Base-by-base conservation (phyloP, 2,797 vertebrate species). In the Acrossocheilus fasciatus region DNA sequence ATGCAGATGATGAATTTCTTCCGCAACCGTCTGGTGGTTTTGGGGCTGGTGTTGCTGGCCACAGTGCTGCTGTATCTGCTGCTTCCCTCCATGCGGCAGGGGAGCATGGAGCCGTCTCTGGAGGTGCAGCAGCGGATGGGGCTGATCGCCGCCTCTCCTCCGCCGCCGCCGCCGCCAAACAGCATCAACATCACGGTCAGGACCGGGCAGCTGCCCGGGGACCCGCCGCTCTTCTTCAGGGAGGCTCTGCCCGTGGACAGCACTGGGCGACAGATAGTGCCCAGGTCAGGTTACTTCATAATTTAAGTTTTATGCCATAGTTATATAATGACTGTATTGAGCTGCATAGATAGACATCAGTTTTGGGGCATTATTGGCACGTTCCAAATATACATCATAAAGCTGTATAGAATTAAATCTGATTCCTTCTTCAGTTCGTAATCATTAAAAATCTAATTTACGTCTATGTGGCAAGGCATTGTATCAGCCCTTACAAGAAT, bases 141-240 rank as follows among this genome's bases (percentile, higher is more conserved):
- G 6, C 92, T 94, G n/a, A 86, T 91, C 84, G 92, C 88, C 23
- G 91, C 85, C 45, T 92, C 94, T 1, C 89, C 93, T 30, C 92
- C 93, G 59, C 90, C 86, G 0, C 84, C 91, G 0, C 88, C 91
- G 1, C 89, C 88, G 14, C 70, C 79, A 3, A 36, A 79, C 50
- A 17, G 85, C 81, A 87, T 93, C 92, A 97, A 96, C 57, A 92
- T 95, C 91, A 97, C 96, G 0, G 91, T 95, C 36, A 94, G 95
- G 57, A 95, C 93, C 0, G 96, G 97, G 11, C 95, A 95, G 90
- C 92, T 96, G 4, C 95, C 93, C 0, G 96, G 97, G 4, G 93
- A 96, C 89, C 94, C 96, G 4, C 96, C 96, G 0, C 89, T 98
- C 81, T 98, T 98, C 92, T 99, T 98, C 92, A 93, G 98, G 84